A percentile compares a stretch with the other conserved stretches of the same genome.
Evolutionary conservation across 2,113 vertebrate genomes (phyloP).

Genomic region (Phalacrocorax aristotelis): DNA sequence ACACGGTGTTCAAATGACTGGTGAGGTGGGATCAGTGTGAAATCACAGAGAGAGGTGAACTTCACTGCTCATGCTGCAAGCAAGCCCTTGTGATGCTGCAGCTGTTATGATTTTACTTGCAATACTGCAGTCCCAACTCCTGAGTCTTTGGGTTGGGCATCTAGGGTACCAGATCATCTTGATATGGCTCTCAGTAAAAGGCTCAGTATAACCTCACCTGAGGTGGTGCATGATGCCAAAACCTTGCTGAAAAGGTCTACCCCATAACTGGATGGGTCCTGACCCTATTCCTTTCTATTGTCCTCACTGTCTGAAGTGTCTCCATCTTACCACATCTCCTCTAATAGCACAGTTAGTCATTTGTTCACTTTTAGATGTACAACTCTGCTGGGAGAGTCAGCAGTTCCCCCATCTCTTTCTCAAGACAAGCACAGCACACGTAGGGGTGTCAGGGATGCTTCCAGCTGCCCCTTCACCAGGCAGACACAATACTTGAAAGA

Average conservation of each 20-base stretch:
- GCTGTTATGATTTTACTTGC: not conserved
- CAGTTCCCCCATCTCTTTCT: not conserved
- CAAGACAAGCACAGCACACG: not conserved
- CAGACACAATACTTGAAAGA: not conserved
- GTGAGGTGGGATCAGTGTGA: not conserved
- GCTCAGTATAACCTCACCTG: not conserved
- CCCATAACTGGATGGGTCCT: not conserved
- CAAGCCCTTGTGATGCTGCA: not conserved
- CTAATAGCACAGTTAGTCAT: not conserved
- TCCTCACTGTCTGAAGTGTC: not conserved
- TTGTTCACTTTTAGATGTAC: not conserved
- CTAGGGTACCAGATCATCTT: not conserved
- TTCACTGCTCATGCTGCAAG: not conserved
- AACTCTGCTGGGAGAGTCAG: not conserved
- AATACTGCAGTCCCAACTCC: not conserved
- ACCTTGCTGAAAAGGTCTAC: not conserved
- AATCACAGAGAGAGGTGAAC: not conserved
- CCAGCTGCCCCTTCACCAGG: not conserved
- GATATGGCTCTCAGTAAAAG: not conserved
- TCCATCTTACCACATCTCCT: not conserved
- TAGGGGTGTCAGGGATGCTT: not conserved
- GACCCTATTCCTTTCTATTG: not conserved
- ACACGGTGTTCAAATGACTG: not conserved
- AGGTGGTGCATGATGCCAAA: not conserved
- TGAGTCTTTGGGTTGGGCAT: not conserved